These are phyloP conservation scores for Eupithecia subfuscata DNA, from an alignment of 2,888 invertebrate genomes.

Conservation along the genomic window DNA sequence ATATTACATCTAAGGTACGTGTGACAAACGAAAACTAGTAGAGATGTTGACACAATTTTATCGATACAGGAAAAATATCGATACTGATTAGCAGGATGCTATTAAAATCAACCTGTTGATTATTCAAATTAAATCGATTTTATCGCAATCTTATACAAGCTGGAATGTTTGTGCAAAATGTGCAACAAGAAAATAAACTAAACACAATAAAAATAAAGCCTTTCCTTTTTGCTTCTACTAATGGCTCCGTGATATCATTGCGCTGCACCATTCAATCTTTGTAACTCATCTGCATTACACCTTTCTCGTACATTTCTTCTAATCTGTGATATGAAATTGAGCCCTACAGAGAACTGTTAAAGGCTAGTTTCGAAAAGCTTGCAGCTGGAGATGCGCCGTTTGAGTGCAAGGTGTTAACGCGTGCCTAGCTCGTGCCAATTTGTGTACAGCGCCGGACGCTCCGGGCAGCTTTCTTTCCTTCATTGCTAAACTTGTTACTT, in stretches of 20 bases:
- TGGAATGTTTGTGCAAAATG: conserved; percentile 35
- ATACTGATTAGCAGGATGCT: conserved; percentile 13
- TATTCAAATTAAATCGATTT: conserved; percentile 25
- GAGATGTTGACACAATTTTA: conserved; percentile 19
- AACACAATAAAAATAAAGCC: conserved; percentile 67
- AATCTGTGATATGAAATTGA: conserved; percentile 32
- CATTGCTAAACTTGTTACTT: conserved; percentile 80
- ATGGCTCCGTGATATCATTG: conserved; percentile 73
- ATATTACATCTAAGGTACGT: background rate
- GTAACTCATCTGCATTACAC: conserved; percentile 57
- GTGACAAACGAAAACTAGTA: conserved; percentile 8
- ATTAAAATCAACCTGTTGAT: conserved; percentile 21
- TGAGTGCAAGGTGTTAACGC: conserved; percentile 56
- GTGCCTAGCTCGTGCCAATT: conserved; percentile 83
- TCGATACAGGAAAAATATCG: conserved; percentile 29
- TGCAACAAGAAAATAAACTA: conserved; percentile 53
- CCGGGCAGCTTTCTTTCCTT: conserved; percentile 80
- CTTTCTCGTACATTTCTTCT: conserved; percentile 32
- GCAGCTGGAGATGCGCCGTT: conserved; percentile 49
- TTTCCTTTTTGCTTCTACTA: conserved; percentile 71
- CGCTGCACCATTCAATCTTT: conserved; percentile 76
- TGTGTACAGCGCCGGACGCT: conserved; percentile 81
- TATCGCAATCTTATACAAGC: conserved; percentile 15
- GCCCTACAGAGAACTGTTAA: conserved; percentile 37
- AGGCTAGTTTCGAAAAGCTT: conserved; percentile 45